These are phyloP conservation scores for Aleadryas rufinucha DNA, from an alignment of 2,113 vertebrate species.

Conservation along the genomic window DNA sequence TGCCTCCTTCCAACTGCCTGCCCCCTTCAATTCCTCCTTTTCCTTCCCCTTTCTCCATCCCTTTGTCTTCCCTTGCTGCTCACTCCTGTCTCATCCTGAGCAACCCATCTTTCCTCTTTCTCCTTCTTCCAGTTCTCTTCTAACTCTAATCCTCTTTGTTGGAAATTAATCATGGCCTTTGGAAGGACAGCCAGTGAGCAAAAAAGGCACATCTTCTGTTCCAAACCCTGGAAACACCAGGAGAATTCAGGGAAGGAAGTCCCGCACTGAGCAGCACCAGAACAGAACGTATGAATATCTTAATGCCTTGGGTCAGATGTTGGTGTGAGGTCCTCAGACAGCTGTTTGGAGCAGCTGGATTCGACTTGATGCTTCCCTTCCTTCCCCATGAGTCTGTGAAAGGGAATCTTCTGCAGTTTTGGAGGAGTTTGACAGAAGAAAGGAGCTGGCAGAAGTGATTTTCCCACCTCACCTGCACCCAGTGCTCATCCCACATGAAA, in stretches of 20 bases:
- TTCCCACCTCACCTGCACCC: not conserved
- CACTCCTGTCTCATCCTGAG: not conserved
- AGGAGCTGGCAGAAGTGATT: not conserved
- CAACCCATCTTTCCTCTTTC: not conserved
- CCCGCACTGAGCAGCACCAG: not conserved
- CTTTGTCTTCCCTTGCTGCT: not conserved
- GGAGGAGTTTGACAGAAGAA: not conserved
- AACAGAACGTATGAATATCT: not conserved
- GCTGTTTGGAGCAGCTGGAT: not conserved
- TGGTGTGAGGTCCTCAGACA: not conserved
- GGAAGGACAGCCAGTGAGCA: not conserved
- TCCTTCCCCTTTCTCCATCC: not conserved
- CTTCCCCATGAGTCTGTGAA: not conserved
- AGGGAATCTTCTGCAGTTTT: not conserved
- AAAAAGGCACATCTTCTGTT: not conserved
- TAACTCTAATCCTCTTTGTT: not conserved
- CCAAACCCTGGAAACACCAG: not conserved
- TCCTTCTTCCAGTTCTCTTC: not conserved
- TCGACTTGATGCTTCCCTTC: not conserved
- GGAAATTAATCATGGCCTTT: not conserved
- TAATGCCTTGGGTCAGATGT: not conserved
- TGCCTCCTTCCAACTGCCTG: not conserved
- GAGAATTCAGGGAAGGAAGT: not conserved
- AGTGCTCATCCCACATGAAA: not conserved
- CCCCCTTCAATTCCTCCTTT: not conserved